phyloP scores from a whole-genome alignment of 1,140 invertebrate genomes.

The Portunus trituberculatus region DNA sequence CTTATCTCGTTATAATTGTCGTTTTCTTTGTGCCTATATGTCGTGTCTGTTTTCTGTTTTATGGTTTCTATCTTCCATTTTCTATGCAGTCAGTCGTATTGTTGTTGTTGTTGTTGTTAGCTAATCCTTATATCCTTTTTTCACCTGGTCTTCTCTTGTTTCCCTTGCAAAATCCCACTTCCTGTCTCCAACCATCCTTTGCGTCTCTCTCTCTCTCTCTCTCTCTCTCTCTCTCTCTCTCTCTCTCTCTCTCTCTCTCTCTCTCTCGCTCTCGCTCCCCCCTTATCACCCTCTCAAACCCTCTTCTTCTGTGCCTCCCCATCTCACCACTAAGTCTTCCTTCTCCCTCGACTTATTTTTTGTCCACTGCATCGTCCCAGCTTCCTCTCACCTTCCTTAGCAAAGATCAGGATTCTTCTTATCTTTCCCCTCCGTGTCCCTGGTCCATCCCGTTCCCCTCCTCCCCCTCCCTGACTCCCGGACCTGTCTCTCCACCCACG shows the following conservation, averaged over 20 bases:
- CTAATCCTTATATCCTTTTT: background rate
- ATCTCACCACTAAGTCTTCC: conserved; percentile 4
- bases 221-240: background rate
- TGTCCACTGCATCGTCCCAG: background rate
- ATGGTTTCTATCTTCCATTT: background rate
- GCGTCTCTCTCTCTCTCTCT: conserved; percentile 18
- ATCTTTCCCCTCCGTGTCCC: background rate
- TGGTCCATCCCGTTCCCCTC: background rate
- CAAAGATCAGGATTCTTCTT: background rate
- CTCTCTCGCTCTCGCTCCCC: background rate
- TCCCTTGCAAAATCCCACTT: background rate
- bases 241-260: conserved; percentile 13
- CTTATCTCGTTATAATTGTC: background rate
- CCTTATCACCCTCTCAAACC: background rate
- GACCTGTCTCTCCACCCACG: background rate
- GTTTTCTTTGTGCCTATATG: too few species aligned
- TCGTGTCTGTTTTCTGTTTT: too few species aligned
- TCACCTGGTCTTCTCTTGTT: background rate
- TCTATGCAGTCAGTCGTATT: background rate
- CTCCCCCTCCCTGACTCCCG: background rate
- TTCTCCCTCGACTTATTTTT: background rate
- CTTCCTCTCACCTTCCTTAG: background rate
- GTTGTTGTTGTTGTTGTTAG: too few species aligned
- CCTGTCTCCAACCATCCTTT: background rate
- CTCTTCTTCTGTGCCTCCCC: background rate